These are phyloP conservation scores for Iselma pallidipennis DNA, from an alignment of 2,888 invertebrate genomes.

Conservation along the genomic window DNA sequence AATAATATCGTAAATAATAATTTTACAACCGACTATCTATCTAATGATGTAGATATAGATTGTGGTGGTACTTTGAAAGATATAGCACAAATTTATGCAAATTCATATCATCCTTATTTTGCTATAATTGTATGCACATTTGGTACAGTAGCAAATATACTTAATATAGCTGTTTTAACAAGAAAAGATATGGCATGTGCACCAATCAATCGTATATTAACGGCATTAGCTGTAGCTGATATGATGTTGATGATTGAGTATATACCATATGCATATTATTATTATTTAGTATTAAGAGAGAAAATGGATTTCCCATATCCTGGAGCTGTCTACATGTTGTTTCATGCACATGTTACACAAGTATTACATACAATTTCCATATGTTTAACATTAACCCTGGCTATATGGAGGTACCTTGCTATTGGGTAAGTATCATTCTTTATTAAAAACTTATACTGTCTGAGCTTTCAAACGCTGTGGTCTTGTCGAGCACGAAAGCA, in stretches of 20 bases:
- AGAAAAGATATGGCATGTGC: slow-evolving; percentile 78
- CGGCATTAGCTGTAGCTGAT: slow-evolving; percentile 84
- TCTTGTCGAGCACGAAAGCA: too few species aligned
- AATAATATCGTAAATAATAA: background rate
- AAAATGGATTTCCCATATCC: slow-evolving; percentile 69
- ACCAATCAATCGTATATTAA: slow-evolving; percentile 85
- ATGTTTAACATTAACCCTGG: slow-evolving; percentile 77
- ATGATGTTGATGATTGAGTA: slow-evolving; percentile 90
- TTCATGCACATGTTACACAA: slow-evolving; percentile 81
- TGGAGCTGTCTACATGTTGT: slow-evolving; percentile 74
- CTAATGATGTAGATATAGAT: slow-evolving; percentile 3
- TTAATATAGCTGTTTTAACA: slow-evolving; percentile 86
- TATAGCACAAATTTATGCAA: slow-evolving; percentile 64
- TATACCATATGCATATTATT: slow-evolving; percentile 73
- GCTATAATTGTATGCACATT: slow-evolving; percentile 83
- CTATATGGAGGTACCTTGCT: slow-evolving; percentile 86
- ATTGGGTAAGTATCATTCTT: slow-evolving; percentile 66
- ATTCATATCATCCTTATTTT: slow-evolving; percentile 78
- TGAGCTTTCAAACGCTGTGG: too few species aligned
- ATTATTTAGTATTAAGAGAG: slow-evolving; percentile 64
- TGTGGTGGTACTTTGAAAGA: slow-evolving; percentile 50
- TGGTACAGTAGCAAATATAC: slow-evolving; percentile 82
- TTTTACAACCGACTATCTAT: background rate
- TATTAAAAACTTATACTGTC: background rate
- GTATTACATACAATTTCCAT: slow-evolving; percentile 83